Percentiles rank a stretch among this genome's conserved stretches.
Conservation (phyloP, 2,113 vertebrate genomes). For the Camelus dromedarius region DNA sequence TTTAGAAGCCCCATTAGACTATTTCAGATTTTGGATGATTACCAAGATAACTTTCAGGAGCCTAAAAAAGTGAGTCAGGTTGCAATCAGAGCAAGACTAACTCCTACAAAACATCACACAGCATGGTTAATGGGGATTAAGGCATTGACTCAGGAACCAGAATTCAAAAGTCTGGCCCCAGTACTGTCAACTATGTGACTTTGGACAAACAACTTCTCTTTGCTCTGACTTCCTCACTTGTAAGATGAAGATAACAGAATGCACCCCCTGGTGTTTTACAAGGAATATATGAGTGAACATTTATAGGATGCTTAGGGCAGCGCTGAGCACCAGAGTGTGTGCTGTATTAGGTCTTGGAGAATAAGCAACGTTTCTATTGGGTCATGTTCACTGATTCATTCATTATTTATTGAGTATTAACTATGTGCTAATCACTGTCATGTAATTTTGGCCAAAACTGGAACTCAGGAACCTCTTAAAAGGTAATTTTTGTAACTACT, state of each 20-base stretch:
- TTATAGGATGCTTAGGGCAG: background rate
- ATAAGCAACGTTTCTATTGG: background rate
- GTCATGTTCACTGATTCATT: background rate
- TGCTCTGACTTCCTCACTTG: background rate
- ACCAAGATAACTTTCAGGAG: background rate
- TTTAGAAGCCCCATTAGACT: slow-evolving; percentile 29
- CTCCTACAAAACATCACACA: background rate
- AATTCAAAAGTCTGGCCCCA: background rate
- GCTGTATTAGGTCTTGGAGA: background rate
- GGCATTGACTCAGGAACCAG: background rate
- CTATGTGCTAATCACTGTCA: background rate
- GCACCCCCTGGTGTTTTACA: background rate
- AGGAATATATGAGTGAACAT: background rate
- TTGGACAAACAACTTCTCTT: background rate
- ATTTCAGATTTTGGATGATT: background rate
- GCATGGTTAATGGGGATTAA: background rate
- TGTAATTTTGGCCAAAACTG: background rate
- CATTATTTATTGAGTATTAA: background rate
- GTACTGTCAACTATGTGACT: background rate
- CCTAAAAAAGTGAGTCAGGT: background rate
- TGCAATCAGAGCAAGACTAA: background rate
- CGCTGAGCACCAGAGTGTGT: background rate
- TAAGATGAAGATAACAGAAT: background rate
- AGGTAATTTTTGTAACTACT: background rate
- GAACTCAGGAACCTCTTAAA: background rate